Conservation (phyloP, 2,797 vertebrate species). For the Borostomias antarcticus region DNA sequence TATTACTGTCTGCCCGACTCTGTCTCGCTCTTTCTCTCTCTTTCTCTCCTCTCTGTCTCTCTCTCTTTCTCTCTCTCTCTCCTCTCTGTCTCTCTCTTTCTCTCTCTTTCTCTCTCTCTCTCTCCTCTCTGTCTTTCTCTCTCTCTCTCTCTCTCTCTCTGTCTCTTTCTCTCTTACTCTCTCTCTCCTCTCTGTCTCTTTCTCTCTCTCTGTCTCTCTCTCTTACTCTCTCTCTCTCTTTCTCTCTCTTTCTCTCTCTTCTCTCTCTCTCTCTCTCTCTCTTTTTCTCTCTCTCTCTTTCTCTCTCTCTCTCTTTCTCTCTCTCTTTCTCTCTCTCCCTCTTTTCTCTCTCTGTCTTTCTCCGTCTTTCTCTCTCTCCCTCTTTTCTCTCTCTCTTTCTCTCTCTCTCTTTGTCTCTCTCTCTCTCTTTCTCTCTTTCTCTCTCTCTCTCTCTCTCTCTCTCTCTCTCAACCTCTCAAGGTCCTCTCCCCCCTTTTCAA, state of each 20-base stretch:
- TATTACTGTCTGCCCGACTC: too few species aligned
- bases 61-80: too few species aligned
- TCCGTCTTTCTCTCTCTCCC: neutral
- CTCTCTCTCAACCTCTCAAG: too few species aligned
- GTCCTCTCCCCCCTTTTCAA: constrained; percentile 20
- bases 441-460: constrained; percentile 10
- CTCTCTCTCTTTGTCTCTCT: neutral
- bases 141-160: neutral
- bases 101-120: too few species aligned
- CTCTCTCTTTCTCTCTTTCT: neutral
- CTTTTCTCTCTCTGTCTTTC: neutral
- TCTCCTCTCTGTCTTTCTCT: neutral
- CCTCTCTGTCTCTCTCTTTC: too few species aligned
- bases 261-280: neutral
- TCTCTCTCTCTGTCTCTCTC: neutral
- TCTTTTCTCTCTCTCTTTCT: neutral
- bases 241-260: neutral
- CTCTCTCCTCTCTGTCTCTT: neutral
- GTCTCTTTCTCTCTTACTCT: neutral
- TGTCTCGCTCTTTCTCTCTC: too few species aligned
- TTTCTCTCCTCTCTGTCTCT: too few species aligned
- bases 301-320: neutral
- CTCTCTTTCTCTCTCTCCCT: neutral
- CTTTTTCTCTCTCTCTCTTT: neutral
- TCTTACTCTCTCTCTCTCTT: neutral